phyloP scores from a whole-genome alignment of 2,797 vertebrate species.

The Halcyon leucocephala region DNA sequence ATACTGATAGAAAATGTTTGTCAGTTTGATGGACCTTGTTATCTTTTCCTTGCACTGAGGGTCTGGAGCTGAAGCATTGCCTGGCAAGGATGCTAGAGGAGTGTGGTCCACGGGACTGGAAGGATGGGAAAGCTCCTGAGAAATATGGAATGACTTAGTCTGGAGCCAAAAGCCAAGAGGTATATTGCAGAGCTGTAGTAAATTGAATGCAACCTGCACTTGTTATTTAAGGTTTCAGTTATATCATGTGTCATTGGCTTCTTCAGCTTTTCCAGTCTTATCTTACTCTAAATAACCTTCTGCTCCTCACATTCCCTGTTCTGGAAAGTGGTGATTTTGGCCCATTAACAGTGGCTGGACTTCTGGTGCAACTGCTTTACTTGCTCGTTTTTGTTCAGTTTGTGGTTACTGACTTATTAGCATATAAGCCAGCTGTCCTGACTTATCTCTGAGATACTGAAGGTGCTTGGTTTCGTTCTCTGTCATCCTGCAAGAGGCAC shows the following conservation, averaged over 20 bases:
- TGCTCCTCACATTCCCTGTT: background rate
- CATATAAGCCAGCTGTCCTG: background rate
- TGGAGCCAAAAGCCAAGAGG: background rate
- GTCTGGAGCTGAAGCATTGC: background rate
- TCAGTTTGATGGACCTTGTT: background rate
- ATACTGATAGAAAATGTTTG: background rate
- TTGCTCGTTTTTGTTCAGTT: background rate
- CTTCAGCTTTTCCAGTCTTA: background rate
- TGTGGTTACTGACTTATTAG: background rate
- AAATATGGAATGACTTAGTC: background rate
- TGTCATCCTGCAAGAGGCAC: background rate
- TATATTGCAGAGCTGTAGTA: background rate
- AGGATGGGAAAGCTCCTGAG: background rate
- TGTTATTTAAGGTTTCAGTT: background rate
- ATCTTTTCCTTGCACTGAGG: background rate
- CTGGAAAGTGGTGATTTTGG: background rate
- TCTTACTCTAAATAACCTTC: background rate
- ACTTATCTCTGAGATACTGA: background rate
- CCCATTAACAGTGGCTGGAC: background rate
- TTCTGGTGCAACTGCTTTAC: background rate
- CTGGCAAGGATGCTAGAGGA: background rate
- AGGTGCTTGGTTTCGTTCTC: background rate
- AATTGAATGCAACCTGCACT: background rate
- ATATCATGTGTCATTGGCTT: background rate
- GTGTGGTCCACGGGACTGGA: rapidly evolving